phyloP scores from a whole-genome alignment of 1,140 invertebrate genomes.

The Megalonaias nervosa region DNA sequence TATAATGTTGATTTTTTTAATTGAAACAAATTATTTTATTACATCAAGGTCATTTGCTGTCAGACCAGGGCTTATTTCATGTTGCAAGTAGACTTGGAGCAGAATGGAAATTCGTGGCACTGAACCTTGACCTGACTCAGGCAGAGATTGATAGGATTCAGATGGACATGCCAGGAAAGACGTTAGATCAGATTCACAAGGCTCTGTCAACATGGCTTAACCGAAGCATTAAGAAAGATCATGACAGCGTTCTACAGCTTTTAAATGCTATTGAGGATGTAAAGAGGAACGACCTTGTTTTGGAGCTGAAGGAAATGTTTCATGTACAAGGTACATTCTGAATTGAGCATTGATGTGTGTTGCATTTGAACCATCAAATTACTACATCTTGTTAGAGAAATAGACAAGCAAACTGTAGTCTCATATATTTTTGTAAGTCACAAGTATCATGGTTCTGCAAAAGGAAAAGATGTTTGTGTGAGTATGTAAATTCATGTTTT shows the following conservation, averaged over 20 bases:
- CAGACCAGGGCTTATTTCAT: constrained; percentile 51
- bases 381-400: too few relatives aligned
- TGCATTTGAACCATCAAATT: too few relatives aligned
- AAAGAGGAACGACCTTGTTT: constrained; percentile 16
- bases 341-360: too few relatives aligned
- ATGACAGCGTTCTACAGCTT: constrained; percentile 25
- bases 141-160: constrained; percentile 58
- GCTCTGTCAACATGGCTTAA: constrained; percentile 39
- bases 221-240: background rate
- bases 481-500: too few relatives aligned
- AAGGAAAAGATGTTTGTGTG: too few relatives aligned
- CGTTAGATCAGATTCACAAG: constrained; percentile 37
- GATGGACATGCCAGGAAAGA: constrained; percentile 45
- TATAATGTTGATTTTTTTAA: too few relatives aligned
- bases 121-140: constrained; percentile 51
- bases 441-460: too few relatives aligned
- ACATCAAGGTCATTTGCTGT: constrained; percentile 29
- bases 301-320: constrained; percentile 19
- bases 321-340: too few relatives aligned
- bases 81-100: constrained; percentile 54
- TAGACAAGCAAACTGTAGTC: too few relatives aligned
- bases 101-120: constrained; percentile 50
- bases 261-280: constrained; percentile 20
- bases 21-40: background rate
- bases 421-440: too few relatives aligned